Evolutionary conservation across 2,888 invertebrate genomes (phyloP).

Genomic region (Entomobrya proxima): DNA sequence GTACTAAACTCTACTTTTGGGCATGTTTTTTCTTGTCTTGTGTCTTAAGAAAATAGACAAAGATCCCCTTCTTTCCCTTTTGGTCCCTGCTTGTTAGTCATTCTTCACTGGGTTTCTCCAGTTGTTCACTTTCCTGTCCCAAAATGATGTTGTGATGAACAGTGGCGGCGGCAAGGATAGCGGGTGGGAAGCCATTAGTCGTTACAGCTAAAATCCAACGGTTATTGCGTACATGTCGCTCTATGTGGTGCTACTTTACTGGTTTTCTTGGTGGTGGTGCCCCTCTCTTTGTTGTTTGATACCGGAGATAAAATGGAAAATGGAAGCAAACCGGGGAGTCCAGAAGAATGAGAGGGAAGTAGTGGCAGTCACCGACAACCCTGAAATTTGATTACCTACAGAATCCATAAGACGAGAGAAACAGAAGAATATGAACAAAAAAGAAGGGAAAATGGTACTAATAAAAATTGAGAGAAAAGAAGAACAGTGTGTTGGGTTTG

Average conservation of each 20-base stretch:
- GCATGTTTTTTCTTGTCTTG: too few relatives aligned
- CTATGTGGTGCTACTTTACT: too few relatives aligned
- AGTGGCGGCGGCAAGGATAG: too few relatives aligned
- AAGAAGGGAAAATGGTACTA: too few relatives aligned
- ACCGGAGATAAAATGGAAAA: neutral
- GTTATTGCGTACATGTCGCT: neutral
- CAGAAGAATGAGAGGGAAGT: neutral
- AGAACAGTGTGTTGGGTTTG: too few relatives aligned
- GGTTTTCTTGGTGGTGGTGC: neutral
- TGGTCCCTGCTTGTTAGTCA: neutral
- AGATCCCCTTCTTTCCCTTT: neutral
- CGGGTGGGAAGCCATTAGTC: neutral
- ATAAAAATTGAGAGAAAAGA: too few relatives aligned
- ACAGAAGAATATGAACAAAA: too few relatives aligned
- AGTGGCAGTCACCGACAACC: neutral
- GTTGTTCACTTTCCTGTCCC: conserved; percentile 1
- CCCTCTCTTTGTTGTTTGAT: neutral
- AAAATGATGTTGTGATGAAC: neutral
- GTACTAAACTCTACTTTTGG: too few relatives aligned
- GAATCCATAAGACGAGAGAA: neutral
- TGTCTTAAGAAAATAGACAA: too few relatives aligned
- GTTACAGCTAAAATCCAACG: neutral
- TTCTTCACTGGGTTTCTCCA: conserved; percentile 2
- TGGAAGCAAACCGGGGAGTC: neutral
- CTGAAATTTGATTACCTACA: conserved; percentile 7